Evolutionary conservation across 92 coral and sea anemone genomes (phyloP).

Genomic region (Epizoanthus ramosus): DNA sequence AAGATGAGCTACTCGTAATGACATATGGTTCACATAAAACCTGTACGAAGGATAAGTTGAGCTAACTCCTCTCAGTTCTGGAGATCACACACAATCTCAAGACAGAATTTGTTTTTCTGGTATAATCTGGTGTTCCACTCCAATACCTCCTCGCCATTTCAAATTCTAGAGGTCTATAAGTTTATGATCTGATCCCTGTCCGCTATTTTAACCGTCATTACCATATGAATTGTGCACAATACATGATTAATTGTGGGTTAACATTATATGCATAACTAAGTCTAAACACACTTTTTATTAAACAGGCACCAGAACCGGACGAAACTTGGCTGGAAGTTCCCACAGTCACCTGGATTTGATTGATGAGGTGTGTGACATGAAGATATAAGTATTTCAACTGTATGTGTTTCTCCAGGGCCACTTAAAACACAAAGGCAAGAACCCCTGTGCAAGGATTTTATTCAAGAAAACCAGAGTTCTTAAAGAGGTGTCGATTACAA

Average conservation of each 20-base stretch:
- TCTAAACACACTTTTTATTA: constrained; percentile 40
- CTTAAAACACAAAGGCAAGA: constrained; percentile 14
- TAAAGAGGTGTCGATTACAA: constrained; percentile 50
- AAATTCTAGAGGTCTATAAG: constrained; percentile 28
- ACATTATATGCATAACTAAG: constrained; percentile 70
- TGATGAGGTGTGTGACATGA: constrained; percentile 38
- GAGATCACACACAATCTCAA: background rate
- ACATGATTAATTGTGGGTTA: constrained; percentile 70
- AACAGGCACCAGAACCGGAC: constrained; percentile 46
- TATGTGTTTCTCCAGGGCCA: constrained; percentile 5
- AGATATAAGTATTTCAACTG: constrained; percentile 8
- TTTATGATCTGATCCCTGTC: constrained; percentile 19
- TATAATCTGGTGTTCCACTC: constrained; percentile 31
- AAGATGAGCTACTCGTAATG: background rate
- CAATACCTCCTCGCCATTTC: constrained; percentile 9
- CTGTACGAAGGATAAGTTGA: background rate
- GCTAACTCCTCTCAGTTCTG: background rate
- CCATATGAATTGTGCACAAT: constrained; percentile 65
- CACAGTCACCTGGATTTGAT: constrained; percentile 27
- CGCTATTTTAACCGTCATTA: constrained; percentile 58
- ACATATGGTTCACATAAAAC: constrained; percentile 24
- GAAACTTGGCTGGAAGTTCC: constrained; percentile 42
- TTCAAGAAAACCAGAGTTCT: constrained; percentile 41
- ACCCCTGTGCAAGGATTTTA: constrained; percentile 24
- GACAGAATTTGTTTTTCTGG: background rate